phyloP scores from a whole-genome alignment of 2,797 vertebrate species.

The Sphenopsis melanotis region DNA sequence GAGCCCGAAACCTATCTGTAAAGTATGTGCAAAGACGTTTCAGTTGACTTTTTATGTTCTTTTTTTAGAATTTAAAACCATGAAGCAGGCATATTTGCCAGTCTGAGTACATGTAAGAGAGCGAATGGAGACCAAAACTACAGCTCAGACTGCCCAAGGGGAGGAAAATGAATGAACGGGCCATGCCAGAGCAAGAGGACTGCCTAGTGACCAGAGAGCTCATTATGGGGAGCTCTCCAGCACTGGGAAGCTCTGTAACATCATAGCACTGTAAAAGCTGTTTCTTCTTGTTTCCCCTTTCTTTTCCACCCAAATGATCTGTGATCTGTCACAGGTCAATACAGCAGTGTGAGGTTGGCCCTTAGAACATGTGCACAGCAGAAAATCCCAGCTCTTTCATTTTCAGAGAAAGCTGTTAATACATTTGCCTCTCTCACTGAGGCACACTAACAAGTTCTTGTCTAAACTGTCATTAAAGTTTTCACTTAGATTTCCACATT shows the following conservation, averaged over 20 bases:
- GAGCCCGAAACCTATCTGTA: background rate
- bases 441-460: background rate
- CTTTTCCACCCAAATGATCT: background rate
- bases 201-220: background rate
- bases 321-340: background rate
- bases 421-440: background rate
- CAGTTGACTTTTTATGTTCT: background rate
- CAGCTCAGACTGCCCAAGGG: background rate
- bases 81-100: background rate
- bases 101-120: background rate
- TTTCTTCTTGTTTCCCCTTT: background rate
- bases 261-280: fast-evolving
- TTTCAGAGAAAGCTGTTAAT: background rate
- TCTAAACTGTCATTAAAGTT: background rate
- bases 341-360: background rate
- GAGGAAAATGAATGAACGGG: background rate
- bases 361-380: background rate
- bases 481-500: background rate
- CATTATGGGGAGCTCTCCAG: background rate
- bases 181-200: background rate
- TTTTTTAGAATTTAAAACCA: background rate
- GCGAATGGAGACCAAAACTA: background rate
- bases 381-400: background rate
- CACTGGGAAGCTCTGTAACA: background rate
- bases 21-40: background rate